phyloP scores from a whole-genome alignment of 2,888 invertebrate genomes.

The Callyntrura sp. region DNA sequence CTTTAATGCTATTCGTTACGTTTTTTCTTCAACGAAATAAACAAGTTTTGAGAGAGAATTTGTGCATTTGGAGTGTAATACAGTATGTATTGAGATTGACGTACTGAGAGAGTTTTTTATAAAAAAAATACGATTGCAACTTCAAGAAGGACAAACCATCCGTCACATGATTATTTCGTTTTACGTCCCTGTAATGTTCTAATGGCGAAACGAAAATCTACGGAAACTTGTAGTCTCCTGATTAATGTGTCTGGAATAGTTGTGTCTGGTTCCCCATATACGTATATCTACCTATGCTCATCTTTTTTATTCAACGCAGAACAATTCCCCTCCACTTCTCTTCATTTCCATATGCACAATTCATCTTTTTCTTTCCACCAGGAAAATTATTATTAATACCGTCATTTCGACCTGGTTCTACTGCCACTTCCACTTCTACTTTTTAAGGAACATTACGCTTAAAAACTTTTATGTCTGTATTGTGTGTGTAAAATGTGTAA shows the following conservation, averaged over 20 bases:
- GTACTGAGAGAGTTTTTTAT: too few species aligned
- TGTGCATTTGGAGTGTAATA: too few species aligned
- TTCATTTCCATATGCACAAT: not conserved
- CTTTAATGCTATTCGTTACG: too few species aligned
- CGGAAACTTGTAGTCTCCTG: too few species aligned
- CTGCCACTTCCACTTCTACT: not conserved
- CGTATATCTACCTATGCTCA: not conserved
- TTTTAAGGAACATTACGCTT: not conserved
- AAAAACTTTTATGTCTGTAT: slow-evolving; percentile 5
- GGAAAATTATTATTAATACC: slow-evolving; percentile 30
- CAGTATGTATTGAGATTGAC: too few species aligned
- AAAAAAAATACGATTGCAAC: too few species aligned
- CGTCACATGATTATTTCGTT: too few species aligned
- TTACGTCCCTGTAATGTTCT: too few species aligned
- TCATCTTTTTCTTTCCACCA: slow-evolving; percentile 11
- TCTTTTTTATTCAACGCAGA: slow-evolving; percentile 14
- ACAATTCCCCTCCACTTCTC: not conserved
- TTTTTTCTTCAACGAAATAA: too few species aligned
- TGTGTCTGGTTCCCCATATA: not conserved
- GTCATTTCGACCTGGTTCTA: not conserved
- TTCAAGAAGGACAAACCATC: too few species aligned
- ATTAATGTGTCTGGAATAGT: not conserved
- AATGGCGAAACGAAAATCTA: too few species aligned
- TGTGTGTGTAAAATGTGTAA: not conserved
- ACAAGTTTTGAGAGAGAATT: too few species aligned